Evolutionary conservation across 2,113 vertebrate species (phyloP), one percentile per base, ranked within the genome.

Genomic region (Lasiurus borealis): DNA sequence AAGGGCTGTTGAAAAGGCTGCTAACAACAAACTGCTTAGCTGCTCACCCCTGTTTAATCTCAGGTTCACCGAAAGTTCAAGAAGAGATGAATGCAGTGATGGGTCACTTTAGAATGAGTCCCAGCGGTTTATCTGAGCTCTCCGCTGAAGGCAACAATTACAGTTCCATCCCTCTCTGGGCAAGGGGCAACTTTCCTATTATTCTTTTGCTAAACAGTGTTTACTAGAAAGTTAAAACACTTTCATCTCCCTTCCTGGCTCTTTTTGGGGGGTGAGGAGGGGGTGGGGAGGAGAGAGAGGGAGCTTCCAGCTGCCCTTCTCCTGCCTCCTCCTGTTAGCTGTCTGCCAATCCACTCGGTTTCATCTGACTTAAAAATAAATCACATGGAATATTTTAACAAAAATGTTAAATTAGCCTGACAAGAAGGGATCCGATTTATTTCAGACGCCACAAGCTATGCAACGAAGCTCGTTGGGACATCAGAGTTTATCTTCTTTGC

Each of bases 11-110:
- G 98, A 99, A 99, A 99, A 99, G 98, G 98, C 98, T 98, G 98
- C 98, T 98, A 98, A 98, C 98, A 99, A 98, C 98, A 98, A 98
- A 98, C 98, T 98, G 98, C 98, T 98, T 98, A 98, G 98, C 98
- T 98, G 98, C 98, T 98, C 98, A 98, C 98, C 97, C 97, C 97
- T 98, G 98, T 98, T 99, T 99, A 99, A 99, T 99, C 98, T 98
- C 98, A 98, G 98, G 98, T 99, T 99, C 98, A 99, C 98, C 40
- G 97, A 99, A 98, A 99, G 98, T 99, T 99, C 98, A 99, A 98
- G 98, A 98, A 98, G 98, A 99, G 98, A 99, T 98, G 98, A 98
- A 99, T 98, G 98, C 98, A 97, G 98, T 97, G 98, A 98, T 98
- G 98, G 98, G 98, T 98, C 98, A 98, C 98, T 98, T 98, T 98